phyloP scores from a whole-genome alignment of 2,888 invertebrate species.

The Tryphoninae sp. region DNA sequence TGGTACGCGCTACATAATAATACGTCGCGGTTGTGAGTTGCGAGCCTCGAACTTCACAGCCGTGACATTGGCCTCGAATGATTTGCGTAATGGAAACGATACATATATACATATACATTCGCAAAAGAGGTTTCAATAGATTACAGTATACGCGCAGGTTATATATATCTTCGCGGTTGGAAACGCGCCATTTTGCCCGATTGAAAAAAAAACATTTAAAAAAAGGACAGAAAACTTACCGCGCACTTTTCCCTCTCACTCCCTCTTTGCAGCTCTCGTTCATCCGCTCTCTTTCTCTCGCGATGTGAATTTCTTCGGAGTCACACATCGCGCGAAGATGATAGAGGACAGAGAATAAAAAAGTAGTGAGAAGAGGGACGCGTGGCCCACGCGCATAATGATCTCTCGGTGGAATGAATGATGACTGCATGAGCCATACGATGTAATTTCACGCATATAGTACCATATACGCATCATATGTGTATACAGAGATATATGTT shows the following conservation, averaged over 20 bases:
- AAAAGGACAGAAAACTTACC: background rate
- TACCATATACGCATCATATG: slow-evolving; percentile 4
- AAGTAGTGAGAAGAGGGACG: slow-evolving; percentile 41
- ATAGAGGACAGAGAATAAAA: slow-evolving; percentile 18
- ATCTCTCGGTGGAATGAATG: slow-evolving; percentile 67
- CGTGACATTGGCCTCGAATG: slow-evolving; percentile 67
- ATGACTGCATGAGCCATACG: slow-evolving; percentile 70
- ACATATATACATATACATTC: slow-evolving; percentile 48
- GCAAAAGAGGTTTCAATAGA: slow-evolving; percentile 32
- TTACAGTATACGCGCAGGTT: slow-evolving; percentile 9
- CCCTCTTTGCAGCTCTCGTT: background rate
- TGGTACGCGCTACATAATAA: slow-evolving; percentile 64
- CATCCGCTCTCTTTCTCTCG: background rate
- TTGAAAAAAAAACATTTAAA: background rate
- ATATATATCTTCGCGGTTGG: slow-evolving; percentile 3
- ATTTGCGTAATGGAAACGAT: slow-evolving; percentile 75
- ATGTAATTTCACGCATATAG: slow-evolving; percentile 74
- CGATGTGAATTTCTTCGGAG: slow-evolving; percentile 64
- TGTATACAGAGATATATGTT: background rate
- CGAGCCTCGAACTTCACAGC: slow-evolving; percentile 70
- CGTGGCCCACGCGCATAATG: slow-evolving; percentile 66
- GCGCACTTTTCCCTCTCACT: background rate
- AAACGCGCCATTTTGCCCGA: background rate
- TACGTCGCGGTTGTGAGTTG: slow-evolving; percentile 69
- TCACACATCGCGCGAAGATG: slow-evolving; percentile 58